A percentile compares a stretch with the other conserved stretches of the same genome.
Evolutionary conservation across 2,113 vertebrate genomes (phyloP).

Genomic region (Parotia lawesii): DNA sequence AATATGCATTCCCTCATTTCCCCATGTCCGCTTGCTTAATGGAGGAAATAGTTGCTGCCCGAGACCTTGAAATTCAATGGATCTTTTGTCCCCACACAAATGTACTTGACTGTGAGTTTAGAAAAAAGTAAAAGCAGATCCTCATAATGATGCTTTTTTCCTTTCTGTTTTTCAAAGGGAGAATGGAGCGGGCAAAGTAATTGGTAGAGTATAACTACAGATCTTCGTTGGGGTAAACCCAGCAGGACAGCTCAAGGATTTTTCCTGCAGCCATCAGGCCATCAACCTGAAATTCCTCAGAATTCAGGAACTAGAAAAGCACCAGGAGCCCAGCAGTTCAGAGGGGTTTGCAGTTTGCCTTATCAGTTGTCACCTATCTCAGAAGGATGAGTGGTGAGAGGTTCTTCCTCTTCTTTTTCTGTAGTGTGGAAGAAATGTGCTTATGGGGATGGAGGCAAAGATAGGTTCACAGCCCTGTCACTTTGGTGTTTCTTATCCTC

Average conservation of each 20-base stretch:
- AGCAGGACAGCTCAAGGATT: background rate
- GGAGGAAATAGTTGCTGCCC: constrained; percentile 46
- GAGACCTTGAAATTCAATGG: constrained; percentile 34
- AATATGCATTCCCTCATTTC: constrained; percentile 46
- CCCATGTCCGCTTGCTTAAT: background rate
- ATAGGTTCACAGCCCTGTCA: background rate
- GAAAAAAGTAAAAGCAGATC: background rate
- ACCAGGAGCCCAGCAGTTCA: background rate
- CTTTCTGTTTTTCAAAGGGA: background rate
- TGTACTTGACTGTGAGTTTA: background rate
- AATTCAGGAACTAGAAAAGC: background rate
- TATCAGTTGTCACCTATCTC: background rate
- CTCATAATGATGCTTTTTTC: background rate
- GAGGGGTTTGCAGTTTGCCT: background rate
- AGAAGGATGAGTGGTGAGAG: background rate
- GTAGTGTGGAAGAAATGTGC: background rate
- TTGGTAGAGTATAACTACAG: background rate
- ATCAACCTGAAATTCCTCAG: background rate
- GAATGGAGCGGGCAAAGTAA: background rate
- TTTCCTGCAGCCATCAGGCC: background rate
- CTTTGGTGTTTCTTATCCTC: background rate
- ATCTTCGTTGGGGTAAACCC: background rate
- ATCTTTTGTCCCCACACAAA: background rate
- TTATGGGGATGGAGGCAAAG: background rate
- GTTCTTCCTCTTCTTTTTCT: background rate